phyloP scores from a whole-genome alignment of 2,797 vertebrate species.

The Anas acuta region DNA sequence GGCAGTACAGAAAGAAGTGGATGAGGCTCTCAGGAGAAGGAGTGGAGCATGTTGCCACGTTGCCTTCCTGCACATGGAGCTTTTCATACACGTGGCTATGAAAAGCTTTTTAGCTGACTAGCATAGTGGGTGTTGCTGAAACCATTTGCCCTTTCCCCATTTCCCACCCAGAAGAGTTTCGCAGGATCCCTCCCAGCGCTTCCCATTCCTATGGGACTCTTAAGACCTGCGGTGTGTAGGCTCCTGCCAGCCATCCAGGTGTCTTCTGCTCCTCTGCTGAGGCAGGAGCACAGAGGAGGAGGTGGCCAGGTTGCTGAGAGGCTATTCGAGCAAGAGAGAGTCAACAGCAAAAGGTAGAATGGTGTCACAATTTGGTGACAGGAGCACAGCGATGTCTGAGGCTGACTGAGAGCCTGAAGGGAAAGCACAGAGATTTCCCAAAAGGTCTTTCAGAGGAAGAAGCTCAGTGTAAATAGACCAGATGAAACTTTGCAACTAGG shows the following conservation, averaged over 20 bases:
- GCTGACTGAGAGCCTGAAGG: neutral
- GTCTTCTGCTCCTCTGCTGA: neutral
- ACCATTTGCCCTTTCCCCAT: neutral
- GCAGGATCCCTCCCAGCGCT: neutral
- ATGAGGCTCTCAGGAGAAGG: neutral
- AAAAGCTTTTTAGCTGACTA: constrained; percentile 1
- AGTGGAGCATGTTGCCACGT: neutral
- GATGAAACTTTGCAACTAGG: neutral
- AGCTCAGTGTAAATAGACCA: neutral
- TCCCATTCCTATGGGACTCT: neutral
- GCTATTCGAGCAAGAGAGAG: neutral
- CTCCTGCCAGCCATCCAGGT: neutral
- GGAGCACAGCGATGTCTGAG: neutral
- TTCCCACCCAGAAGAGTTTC: neutral
- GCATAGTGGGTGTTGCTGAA: neutral
- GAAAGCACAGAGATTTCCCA: neutral
- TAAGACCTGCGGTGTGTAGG: neutral
- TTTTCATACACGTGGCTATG: neutral
- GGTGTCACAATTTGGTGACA: neutral
- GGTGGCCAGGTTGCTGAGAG: constrained; percentile 3
- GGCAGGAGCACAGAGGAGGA: constrained; percentile 19
- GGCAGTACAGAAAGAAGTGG: fast-evolving
- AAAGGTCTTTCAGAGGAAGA: neutral
- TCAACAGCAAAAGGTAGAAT: neutral
- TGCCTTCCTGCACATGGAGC: neutral